Base-by-base conservation (phyloP, 2,113 vertebrate genomes). In the Oncorhynchus tshawytscha region DNA sequence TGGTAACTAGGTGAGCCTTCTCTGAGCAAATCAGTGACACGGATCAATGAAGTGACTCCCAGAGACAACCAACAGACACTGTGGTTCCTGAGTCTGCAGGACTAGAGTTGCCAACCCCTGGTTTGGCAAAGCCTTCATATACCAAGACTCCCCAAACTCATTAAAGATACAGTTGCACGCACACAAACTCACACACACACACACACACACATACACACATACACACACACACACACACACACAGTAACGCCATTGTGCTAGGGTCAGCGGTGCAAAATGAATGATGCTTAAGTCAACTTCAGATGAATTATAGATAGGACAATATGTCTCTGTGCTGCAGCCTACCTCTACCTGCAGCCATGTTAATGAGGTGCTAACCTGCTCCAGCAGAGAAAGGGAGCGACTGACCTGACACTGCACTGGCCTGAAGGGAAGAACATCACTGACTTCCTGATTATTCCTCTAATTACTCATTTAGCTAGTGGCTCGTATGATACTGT, bases 221-320 rank as follows among this genome's bases (percentile, higher is more conserved):
- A n/a, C n/a, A n/a, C n/a, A n/a, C 8, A 27, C 27, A 27, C 27
- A 39, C 7, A 67, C 75, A 75, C 71, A 76, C 71, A 74, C 77
- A 81, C 49, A 11, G 64, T 73, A 66, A 73, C 74, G 65, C 77
- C 67, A 79, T 16, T 22, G 81, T 80, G 59, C 65, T 13, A 9
- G 81, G 88, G 81, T 45, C 73, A 13, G 71, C 39, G 8, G 39
- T 45, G 73, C 60, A 87, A 82, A 90, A 89, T 87, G 79, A 90
- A 85, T 86, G 84, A 88, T 86, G 85, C 82, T 85, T 85, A 87
- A 88, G 83, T 87, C 87, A 91, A 88, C 84, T 86, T 77, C 79
- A 64, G 83, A 87, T 91, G 87, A 84, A 90, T 90, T 86, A 87
- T 89, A 82, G 67, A 90, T 83, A 77, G 59, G 31, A 59, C 73